These are phyloP conservation scores for Lysiphlebus fabarum DNA, from an alignment of 1,140 invertebrate genomes.

Conservation along the genomic window DNA sequence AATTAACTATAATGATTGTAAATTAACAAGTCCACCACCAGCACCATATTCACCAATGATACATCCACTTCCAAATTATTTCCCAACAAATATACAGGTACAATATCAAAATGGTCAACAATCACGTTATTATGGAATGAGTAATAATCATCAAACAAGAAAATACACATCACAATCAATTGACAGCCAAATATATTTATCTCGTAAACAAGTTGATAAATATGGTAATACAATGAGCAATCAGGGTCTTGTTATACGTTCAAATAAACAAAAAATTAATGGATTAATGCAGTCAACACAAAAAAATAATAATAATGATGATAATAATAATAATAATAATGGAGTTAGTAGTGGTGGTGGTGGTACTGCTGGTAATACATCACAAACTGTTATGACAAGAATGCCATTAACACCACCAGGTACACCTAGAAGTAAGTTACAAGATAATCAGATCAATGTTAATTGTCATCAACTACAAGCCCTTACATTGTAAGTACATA, in stretches of 20 bases:
- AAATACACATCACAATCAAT: slow-evolving; percentile 15
- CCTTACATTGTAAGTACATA: slow-evolving; percentile 41
- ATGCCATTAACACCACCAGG: slow-evolving; percentile 24
- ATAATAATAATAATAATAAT: slow-evolving; percentile 31
- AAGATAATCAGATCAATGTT: slow-evolving; percentile 44
- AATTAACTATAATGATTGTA: slow-evolving; percentile 8
- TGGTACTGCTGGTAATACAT: slow-evolving; percentile 7
- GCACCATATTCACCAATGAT: slow-evolving; percentile 42
- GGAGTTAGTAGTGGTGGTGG: slow-evolving; percentile 35
- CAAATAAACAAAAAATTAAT: slow-evolving; percentile 47
- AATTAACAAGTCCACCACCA: slow-evolving; percentile 38
- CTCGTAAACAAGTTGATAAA: slow-evolving; percentile 7
- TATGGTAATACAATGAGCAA: slow-evolving; percentile 10
- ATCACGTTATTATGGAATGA: slow-evolving; percentile 10
- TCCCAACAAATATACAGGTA: slow-evolving; percentile 49
- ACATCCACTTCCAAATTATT: slow-evolving; percentile 43
- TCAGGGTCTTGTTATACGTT: slow-evolving; percentile 34
- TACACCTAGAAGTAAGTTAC: slow-evolving; percentile 17
- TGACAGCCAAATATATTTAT: slow-evolving; percentile 12
- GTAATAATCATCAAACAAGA: slow-evolving; percentile 17
- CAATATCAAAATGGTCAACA: slow-evolving; percentile 18
- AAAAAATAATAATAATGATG: slow-evolving; percentile 7
- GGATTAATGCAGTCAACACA: slow-evolving; percentile 34
- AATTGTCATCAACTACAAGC: slow-evolving; percentile 52
- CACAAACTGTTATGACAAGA: slow-evolving; percentile 13